phyloP scores from a whole-genome alignment of 2,797 vertebrate species.

The Capromys pilorides region DNA sequence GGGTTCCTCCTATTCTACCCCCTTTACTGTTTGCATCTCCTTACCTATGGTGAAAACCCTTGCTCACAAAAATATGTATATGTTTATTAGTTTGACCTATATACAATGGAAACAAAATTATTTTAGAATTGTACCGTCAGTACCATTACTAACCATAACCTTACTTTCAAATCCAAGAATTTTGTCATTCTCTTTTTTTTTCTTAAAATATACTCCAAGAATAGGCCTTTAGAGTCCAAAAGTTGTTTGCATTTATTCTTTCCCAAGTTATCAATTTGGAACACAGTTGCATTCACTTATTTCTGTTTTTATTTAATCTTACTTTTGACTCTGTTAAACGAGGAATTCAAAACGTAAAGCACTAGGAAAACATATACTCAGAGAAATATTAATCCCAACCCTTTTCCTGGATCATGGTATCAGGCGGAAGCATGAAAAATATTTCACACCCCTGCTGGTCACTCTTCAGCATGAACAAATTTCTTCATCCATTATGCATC shows the following conservation, averaged over 20 bases:
- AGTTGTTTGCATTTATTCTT: neutral
- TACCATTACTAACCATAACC: neutral
- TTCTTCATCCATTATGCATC: neutral
- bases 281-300: neutral
- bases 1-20: no score
- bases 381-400: neutral
- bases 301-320: conserved; percentile 5
- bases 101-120: neutral
- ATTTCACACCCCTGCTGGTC: neutral
- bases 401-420: neutral
- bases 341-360: conserved; percentile 19
- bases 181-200: neutral
- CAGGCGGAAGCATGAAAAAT: neutral
- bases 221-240: neutral
- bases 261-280: neutral
- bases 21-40: neutral
- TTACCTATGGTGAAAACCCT: neutral
- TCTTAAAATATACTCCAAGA: neutral
- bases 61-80: neutral
- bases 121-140: neutral
- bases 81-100: neutral
- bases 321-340: neutral
- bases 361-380: neutral
- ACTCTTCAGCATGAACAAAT: neutral
- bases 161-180: neutral